Conservation (phyloP, 2,113 vertebrate species). For the Rynchops niger region DNA sequence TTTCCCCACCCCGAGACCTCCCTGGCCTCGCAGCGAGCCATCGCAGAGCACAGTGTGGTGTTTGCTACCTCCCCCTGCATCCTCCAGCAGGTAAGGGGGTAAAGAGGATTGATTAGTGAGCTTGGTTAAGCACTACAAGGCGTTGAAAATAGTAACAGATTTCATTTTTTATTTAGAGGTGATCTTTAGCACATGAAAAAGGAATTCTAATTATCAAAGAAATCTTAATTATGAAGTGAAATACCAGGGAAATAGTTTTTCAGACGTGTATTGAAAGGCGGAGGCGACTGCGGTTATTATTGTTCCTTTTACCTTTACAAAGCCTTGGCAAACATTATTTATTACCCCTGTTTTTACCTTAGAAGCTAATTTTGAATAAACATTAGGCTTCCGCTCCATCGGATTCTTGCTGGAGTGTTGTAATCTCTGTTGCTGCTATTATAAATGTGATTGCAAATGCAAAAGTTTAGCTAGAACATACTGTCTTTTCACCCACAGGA, state of each 20-base stretch:
- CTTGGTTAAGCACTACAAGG: accelerated
- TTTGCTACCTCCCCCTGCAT: conserved; percentile 44
- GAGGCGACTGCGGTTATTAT: neutral
- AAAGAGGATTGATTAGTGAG: accelerated
- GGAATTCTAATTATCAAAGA: neutral
- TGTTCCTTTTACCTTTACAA: neutral
- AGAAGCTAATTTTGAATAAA: neutral
- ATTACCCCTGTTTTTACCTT: neutral
- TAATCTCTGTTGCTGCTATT: neutral
- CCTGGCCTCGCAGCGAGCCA: conserved; percentile 55
- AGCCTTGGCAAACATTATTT: neutral
- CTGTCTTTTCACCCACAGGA: neutral
- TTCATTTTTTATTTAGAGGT: neutral
- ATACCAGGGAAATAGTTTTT: neutral
- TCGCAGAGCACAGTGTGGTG: conserved; percentile 57
- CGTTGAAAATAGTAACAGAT: accelerated
- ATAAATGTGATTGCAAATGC: neutral
- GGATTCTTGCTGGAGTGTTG: neutral
- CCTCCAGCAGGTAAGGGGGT: conserved; percentile 65
- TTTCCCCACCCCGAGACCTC: conserved; percentile 79
- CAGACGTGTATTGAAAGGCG: neutral
- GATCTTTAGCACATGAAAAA: neutral
- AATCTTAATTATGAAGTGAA: neutral
- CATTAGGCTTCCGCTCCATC: neutral
- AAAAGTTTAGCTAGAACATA: neutral